Evolutionary conservation across 2,113 vertebrate species (phyloP).

Genomic region (Eurystomus gularis): DNA sequence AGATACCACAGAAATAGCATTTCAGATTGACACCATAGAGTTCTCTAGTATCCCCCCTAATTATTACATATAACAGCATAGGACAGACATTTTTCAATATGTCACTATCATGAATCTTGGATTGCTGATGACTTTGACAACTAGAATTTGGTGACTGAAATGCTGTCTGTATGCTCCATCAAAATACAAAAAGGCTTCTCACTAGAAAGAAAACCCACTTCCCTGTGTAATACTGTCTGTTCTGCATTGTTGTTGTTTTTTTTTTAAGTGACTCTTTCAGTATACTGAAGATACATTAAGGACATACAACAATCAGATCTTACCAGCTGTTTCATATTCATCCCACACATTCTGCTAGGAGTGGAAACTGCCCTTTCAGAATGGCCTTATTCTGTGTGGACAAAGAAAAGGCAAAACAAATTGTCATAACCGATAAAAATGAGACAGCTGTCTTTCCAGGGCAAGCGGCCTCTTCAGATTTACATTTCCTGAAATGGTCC

Average conservation of each 20-base stretch:
- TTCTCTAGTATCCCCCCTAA: background rate
- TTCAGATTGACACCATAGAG: slow-evolving; percentile 1
- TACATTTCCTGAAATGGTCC: background rate
- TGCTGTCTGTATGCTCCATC: background rate
- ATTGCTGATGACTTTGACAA: slow-evolving; percentile 19
- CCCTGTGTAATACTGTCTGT: background rate
- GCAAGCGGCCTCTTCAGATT: background rate
- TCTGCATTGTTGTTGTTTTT: background rate
- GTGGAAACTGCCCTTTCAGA: background rate
- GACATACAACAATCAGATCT: background rate
- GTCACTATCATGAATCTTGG: background rate
- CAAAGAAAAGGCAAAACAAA: background rate
- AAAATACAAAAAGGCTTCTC: background rate
- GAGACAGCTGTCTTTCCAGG: background rate
- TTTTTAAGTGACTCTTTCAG: background rate
- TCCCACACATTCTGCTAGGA: background rate
- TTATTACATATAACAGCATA: background rate
- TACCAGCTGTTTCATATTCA: slow-evolving; percentile 6
- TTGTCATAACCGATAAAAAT: background rate
- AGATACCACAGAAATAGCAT: background rate
- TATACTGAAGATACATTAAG: background rate
- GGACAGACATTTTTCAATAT: background rate
- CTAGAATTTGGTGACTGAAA: slow-evolving; percentile 17
- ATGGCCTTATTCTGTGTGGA: background rate
- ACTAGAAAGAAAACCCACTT: background rate